Evolutionary conservation across 2,113 vertebrate species (phyloP).

Genomic region (Hippocampus abdominalis): DNA sequence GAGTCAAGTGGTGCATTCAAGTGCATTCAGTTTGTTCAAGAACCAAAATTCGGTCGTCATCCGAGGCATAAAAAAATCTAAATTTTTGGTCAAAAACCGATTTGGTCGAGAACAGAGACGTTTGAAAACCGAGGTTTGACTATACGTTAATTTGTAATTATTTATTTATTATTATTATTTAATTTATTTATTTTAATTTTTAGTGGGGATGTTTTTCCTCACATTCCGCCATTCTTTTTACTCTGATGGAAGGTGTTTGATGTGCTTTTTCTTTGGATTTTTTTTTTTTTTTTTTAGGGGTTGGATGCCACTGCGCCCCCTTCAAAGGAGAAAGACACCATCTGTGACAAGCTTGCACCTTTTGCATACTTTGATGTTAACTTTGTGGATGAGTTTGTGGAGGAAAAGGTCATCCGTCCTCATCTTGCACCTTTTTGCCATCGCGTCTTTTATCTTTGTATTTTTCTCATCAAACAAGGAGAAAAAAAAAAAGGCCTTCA

Average conservation of each 20-base stretch:
- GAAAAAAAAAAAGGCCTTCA: background rate
- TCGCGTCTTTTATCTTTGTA: background rate
- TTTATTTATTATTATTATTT: too few relatives aligned
- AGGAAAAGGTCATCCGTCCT: background rate
- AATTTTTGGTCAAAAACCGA: too few relatives aligned
- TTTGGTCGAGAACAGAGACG: too few relatives aligned
- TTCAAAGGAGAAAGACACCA: background rate
- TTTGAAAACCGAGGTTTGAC: too few relatives aligned
- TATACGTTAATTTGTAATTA: too few relatives aligned
- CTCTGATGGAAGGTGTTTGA: background rate
- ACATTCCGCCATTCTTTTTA: background rate
- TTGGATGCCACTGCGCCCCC: background rate
- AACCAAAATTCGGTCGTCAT: too few relatives aligned
- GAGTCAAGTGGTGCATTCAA: too few relatives aligned
- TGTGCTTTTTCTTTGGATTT: background rate
- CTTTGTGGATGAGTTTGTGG: background rate
- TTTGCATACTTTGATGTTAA: background rate
- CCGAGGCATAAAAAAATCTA: too few relatives aligned
- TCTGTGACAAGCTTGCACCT: background rate
- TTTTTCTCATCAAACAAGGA: slow-evolving; percentile 1
- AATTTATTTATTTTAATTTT: too few relatives aligned
- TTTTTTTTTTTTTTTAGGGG: background rate
- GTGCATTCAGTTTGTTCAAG: too few relatives aligned
- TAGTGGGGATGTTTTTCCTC: too few relatives aligned
- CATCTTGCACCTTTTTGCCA: background rate